Base-by-base conservation (phyloP, 92 coral and sea anemone species). In the Bergia sp. region DNA sequence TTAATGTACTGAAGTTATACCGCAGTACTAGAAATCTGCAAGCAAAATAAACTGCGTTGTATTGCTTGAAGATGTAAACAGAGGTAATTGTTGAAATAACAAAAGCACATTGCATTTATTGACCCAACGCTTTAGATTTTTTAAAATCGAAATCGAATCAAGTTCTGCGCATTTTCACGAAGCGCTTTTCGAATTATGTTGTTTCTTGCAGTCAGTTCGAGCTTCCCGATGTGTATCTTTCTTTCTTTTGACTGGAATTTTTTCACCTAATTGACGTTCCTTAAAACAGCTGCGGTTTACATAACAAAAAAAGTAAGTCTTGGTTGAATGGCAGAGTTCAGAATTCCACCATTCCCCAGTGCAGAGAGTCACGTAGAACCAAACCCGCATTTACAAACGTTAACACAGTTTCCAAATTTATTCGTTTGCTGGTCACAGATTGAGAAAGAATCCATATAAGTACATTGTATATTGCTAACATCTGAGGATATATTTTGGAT, bases 61-160 rank as follows among this genome's bases (percentile, higher is more conserved):
- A 40, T 53, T 42, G 45, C 71, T 82, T 71, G 53, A 84, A 47
- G 78, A 47, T 71, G 87, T 84, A 84, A 84, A 84, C 69, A 84
- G 66, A 47, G 77, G 7, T 84, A 71, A 84, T 84, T 84, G 87
- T 61, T 67, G 79, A 69, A 84, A 84, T 69, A 84, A 84, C 87
- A 84, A 84, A 84, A 45, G 44, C 77, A 15, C 71, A 84, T 84
- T 84, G 37, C 47, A 84, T 67, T 53, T 71, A 45, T 84, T 84
- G 77, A 84, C 44, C 79, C 44, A 84, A 42, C 6, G 79, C 12
- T 67, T 15, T 16, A 4, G 37, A 16, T 10, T 71, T n/a, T 5
- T 16, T 36, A 44, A 44, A 20, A n/a, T 45, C 65, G 16, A 29
- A 84, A 47, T 71, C 61, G 87, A 44, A 38, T 84, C 16, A 84